Percentiles rank a stretch among this genome's conserved stretches.
Conservation (phyloP, 2,113 vertebrate species). For the Gallinago paraguaiae region DNA sequence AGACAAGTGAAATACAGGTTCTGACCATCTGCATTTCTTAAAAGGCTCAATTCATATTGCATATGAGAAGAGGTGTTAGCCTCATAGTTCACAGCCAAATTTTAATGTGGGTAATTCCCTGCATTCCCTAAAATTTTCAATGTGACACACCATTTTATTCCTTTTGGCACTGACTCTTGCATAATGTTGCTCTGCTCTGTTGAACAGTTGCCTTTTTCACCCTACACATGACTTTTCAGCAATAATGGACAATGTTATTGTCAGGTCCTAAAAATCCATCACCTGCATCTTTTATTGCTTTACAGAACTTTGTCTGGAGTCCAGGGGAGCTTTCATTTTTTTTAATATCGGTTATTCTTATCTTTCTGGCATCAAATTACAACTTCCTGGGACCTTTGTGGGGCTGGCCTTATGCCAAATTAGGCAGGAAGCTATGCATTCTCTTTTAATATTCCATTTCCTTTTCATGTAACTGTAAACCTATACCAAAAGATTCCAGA, state of each 20-base stretch:
- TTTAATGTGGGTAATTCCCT: conserved; percentile 38
- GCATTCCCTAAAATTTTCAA: conserved; percentile 31
- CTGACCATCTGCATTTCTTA: conserved; percentile 27
- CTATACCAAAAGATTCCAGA: neutral
- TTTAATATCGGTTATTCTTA: conserved; percentile 30
- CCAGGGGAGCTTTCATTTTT: conserved; percentile 21
- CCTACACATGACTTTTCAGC: neutral
- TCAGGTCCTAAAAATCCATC: conserved; percentile 54
- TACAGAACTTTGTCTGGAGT: conserved; percentile 32
- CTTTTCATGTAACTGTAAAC: neutral
- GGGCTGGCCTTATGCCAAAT: neutral
- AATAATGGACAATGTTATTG: conserved; percentile 52
- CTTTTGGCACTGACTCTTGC: conserved; percentile 2
- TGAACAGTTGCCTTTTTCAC: conserved; percentile 53
- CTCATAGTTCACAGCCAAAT: neutral
- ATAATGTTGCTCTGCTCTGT: conserved; percentile 14
- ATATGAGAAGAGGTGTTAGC: conserved; percentile 41
- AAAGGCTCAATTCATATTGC: neutral
- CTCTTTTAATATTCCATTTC: neutral
- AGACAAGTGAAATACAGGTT: neutral
- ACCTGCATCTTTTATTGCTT: conserved; percentile 58
- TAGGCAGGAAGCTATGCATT: neutral
- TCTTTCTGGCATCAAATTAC: conserved; percentile 5
- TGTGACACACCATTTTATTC: conserved; percentile 21
- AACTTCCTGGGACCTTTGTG: conserved; percentile 43